A percentile compares a stretch with the other conserved stretches of the same genome.
These are phyloP conservation scores for Manis javanica DNA, from an alignment of 2,797 vertebrate species.

Conservation along the genomic window DNA sequence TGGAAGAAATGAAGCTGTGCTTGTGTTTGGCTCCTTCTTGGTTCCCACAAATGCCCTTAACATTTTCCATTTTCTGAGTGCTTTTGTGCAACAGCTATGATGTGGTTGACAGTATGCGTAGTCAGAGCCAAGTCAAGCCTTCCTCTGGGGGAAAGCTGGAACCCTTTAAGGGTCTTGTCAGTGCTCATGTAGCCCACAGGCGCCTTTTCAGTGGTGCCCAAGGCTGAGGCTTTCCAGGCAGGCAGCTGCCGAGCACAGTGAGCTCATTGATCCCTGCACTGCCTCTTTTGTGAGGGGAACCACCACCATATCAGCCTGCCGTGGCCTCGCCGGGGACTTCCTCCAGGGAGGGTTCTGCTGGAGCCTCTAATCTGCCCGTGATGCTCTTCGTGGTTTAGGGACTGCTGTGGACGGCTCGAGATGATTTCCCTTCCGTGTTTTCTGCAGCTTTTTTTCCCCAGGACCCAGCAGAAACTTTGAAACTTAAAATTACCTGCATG, in stretches of 20 bases:
- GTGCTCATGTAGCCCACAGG: not conserved
- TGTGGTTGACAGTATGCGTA: slow-evolving; percentile 68
- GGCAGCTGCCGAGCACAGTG: not conserved
- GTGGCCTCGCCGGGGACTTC: not conserved
- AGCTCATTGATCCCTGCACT: accelerated
- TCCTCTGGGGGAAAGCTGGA: slow-evolving; percentile 67
- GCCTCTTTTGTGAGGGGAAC: not conserved
- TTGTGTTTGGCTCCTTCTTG: slow-evolving; percentile 64
- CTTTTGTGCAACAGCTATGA: slow-evolving; percentile 73
- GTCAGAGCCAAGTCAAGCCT: slow-evolving; percentile 72
- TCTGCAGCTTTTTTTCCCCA: not conserved
- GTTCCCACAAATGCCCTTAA: slow-evolving; percentile 72
- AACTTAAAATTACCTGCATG: slow-evolving; percentile 47
- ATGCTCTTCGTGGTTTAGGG: not conserved
- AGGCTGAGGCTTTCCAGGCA: not conserved
- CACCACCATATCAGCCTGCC: not conserved
- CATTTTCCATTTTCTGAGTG: slow-evolving; percentile 71
- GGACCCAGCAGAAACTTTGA: slow-evolving; percentile 53
- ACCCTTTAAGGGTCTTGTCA: slow-evolving; percentile 49
- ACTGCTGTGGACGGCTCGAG: not conserved
- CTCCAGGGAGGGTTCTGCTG: not conserved
- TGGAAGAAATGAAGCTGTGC: slow-evolving; percentile 48
- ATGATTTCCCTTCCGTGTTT: slow-evolving; percentile 27
- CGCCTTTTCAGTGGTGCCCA: not conserved
- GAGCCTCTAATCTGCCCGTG: not conserved